Conservation (phyloP, 2,888 invertebrate genomes). For the Chorisops tibialis region DNA sequence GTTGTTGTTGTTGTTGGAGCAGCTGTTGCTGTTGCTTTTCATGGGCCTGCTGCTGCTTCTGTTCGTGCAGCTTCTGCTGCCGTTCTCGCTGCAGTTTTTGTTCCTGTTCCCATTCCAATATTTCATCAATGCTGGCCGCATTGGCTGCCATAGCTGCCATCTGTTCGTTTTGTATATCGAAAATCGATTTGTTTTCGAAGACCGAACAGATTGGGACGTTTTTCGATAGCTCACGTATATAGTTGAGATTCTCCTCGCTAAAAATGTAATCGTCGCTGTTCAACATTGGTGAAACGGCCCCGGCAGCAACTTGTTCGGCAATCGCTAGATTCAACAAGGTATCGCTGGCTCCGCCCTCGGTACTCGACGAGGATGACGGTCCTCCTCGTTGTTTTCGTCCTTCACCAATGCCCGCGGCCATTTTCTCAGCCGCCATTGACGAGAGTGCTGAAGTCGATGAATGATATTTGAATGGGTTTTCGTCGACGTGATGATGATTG, state of each 20-base stretch:
- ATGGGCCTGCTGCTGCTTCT: slow-evolving; percentile 28
- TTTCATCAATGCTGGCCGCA: slow-evolving; percentile 42
- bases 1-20: background rate
- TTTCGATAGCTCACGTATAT: slow-evolving; percentile 50
- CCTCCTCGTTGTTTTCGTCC: no score
- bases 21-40: background rate
- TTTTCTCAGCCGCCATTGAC: background rate
- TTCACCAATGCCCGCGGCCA: no score
- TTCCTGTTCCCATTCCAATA: slow-evolving; percentile 43
- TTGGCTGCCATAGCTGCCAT: slow-evolving; percentile 23
- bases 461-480: slow-evolving; percentile 22
- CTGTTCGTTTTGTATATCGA: slow-evolving; percentile 40
- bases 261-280: slow-evolving; percentile 41
- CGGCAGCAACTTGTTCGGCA: background rate
- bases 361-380: background rate
- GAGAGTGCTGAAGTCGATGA: background rate
- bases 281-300: slow-evolving; percentile 24
- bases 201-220: slow-evolving; percentile 52
- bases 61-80: slow-evolving; percentile 45
- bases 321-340: background rate
- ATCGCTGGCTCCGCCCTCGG: background rate
- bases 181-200: slow-evolving; percentile 51
- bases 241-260: slow-evolving; percentile 50
- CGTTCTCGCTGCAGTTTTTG: slow-evolving; percentile 42
- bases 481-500: slow-evolving; percentile 25